Conservation (phyloP, 2,797 vertebrate species). For the Chelidonichthys spinosus region DNA sequence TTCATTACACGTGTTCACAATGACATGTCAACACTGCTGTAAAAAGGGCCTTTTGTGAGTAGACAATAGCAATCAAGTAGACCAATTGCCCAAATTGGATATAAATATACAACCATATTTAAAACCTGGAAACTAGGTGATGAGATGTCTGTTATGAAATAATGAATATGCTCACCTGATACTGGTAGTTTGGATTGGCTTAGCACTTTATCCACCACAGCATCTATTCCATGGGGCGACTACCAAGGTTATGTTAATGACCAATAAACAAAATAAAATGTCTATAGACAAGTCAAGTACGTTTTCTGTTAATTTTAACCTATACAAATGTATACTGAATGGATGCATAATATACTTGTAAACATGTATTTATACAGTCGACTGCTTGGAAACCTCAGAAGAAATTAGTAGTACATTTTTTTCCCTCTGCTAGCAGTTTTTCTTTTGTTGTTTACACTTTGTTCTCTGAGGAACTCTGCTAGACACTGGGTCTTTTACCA, state of each 20-base stretch:
- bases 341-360: too few species aligned
- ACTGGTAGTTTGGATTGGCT: neutral
- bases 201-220: neutral
- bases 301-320: too few species aligned
- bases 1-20: neutral
- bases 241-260: neutral
- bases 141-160: neutral
- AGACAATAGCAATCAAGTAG: neutral
- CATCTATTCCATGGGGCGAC: neutral
- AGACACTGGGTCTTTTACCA: slow-evolving; percentile 27
- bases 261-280: too few species aligned
- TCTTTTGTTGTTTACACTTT: slow-evolving; percentile 42
- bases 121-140: neutral
- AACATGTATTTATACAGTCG: neutral
- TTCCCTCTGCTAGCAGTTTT: slow-evolving; percentile 14
- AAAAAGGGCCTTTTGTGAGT: neutral
- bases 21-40: neutral
- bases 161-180: neutral
- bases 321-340: too few species aligned
- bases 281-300: too few species aligned
- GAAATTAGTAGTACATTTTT: slow-evolving; percentile 20
- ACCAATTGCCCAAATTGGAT: neutral
- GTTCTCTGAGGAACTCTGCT: slow-evolving; percentile 26
- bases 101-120: neutral
- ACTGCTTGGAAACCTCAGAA: slow-evolving; percentile 7